These are phyloP conservation scores for Macrotus californicus DNA, from an alignment of 2,113 vertebrate genomes.

Conservation along the genomic window DNA sequence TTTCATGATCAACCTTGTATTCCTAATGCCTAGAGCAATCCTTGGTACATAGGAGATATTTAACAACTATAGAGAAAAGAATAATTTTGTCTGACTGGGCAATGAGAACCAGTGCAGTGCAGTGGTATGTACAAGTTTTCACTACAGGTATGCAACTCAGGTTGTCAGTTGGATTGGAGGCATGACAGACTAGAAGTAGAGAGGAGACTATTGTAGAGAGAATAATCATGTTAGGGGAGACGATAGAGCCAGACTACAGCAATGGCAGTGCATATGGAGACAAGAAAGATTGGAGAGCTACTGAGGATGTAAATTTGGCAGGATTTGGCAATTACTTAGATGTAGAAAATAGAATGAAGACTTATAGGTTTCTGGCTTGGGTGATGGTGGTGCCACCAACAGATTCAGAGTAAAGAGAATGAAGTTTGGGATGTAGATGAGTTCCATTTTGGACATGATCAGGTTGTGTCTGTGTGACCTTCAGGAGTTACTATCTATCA, in stretches of 20 bases:
- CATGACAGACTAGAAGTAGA: neutral
- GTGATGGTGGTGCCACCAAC: neutral
- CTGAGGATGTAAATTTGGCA: neutral
- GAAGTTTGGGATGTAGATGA: neutral
- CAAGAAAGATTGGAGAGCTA: neutral
- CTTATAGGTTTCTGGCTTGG: neutral
- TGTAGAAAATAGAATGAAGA: neutral
- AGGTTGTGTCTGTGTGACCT: neutral
- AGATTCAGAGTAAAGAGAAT: constrained; percentile 16
- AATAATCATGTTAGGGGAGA: neutral
- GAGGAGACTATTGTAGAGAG: neutral
- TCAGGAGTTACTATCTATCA: neutral
- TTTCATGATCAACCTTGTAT: neutral
- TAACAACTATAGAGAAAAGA: neutral
- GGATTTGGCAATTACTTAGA: neutral
- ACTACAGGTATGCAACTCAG: neutral
- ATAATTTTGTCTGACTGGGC: neutral
- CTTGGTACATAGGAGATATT: neutral
- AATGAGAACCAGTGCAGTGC: neutral
- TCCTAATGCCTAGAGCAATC: neutral
- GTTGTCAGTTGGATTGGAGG: neutral
- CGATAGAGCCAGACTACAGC: neutral
- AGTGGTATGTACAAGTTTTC: neutral
- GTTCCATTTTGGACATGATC: neutral
- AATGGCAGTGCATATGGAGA: neutral